Evolutionary conservation across 2,888 invertebrate species (phyloP), one percentile per base, ranked within the genome.

Genomic region (Lypha dubia): DNA sequence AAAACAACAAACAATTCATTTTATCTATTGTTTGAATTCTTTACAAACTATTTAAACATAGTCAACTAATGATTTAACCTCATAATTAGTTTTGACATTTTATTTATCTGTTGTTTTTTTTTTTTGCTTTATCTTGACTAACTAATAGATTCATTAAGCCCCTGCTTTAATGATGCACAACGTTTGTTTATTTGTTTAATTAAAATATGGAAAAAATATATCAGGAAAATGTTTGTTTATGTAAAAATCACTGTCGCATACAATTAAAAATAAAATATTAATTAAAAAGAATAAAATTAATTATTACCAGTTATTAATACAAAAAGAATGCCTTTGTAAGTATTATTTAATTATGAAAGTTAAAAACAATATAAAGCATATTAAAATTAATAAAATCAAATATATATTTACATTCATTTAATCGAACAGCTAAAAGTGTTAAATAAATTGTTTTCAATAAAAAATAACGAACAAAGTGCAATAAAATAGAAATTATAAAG

Each of bases 241-340:
- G 20, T 35, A 41, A 68, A 70, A 77, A 41, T 68, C 41, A 32
- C 20, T 51, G 68, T 70, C 51, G 73, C 46, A 58, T 38, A 24
- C 22, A 73, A 73, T 63, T 58, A 62, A 79, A 70, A 56, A 70
- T 70, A 60, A 65, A 58, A 49, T 58, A 44, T 79, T 35, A 41
- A 58, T 41, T 56, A 38, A 32, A 65, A 56, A 49, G 38, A 38
- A 38, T n/a, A 73, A 20, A 28, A 49, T 49, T 58, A 56, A 44
- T 79, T 56, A 35, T 56, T 63, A 56, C n/a, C n/a, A 46, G 44
- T 17, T n/a, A 63, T 73, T 73, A 49, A 56, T n/a, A 58, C 65
- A 38, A 38, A 11, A 38, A 38, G 11, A 73, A 71, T 38, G 20
- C 44, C 22, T 73, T 58, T 73, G 53, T 71, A 70, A 70, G 63